These are phyloP conservation scores for Papilio polyxenes DNA, from an alignment of 1,140 invertebrate genomes.

Conservation along the genomic window DNA sequence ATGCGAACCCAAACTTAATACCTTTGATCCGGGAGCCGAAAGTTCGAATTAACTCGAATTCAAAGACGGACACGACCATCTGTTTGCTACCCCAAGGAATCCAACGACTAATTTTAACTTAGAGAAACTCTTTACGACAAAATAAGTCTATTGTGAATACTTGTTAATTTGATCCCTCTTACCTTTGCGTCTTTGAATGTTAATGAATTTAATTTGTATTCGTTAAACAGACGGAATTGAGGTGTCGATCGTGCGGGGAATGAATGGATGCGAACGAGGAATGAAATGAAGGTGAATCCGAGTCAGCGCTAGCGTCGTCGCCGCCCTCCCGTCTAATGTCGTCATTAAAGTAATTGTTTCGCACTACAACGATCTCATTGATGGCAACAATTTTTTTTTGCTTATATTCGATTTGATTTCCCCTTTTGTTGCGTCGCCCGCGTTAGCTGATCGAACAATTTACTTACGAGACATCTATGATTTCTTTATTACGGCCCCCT, in stretches of 20 bases:
- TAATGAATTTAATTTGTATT: conserved; percentile 45
- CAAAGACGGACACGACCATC: conserved; percentile 66
- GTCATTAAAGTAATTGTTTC: conserved; percentile 67
- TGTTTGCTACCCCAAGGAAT: conserved; percentile 57
- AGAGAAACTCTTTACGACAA: conserved; percentile 61
- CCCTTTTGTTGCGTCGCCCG: conserved; percentile 50
- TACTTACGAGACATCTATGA: conserved; percentile 68
- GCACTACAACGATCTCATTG: conserved; percentile 48
- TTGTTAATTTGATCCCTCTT: conserved; percentile 59
- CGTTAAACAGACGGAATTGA: conserved; percentile 16
- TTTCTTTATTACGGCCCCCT: conserved; percentile 68
- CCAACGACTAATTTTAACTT: conserved; percentile 70
- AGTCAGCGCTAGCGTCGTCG: conserved; percentile 29
- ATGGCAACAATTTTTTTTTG: conserved; percentile 56
- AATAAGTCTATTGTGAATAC: conserved; percentile 66
- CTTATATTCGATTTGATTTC: conserved; percentile 53
- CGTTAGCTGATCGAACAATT: conserved; percentile 69
- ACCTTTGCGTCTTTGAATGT: conserved; percentile 47
- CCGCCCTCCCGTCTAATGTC: conserved; percentile 55
- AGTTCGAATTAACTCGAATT: conserved; percentile 72
- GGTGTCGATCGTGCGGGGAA: conserved; percentile 27
- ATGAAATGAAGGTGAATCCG: conserved; percentile 45
- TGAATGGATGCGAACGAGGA: conserved; percentile 46
- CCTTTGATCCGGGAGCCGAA: conserved; percentile 71
- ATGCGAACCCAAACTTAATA: conserved; percentile 66